A percentile compares a stretch with the other conserved stretches of the same genome.
These are phyloP conservation scores for Linnaemya vulpina DNA, from an alignment of 2,888 invertebrate species.

Conservation along the genomic window DNA sequence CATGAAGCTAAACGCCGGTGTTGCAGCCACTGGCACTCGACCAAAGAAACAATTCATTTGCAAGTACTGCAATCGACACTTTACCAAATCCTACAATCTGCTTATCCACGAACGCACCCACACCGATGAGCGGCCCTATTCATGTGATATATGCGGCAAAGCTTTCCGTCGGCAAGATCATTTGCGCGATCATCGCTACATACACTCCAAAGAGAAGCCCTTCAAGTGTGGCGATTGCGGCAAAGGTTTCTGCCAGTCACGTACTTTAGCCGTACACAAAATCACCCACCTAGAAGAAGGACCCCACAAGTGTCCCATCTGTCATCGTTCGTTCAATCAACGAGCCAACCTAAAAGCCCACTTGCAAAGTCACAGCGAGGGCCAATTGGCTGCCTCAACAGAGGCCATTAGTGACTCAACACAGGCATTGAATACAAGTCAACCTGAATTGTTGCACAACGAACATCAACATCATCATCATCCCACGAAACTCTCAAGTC, in stretches of 20 bases:
- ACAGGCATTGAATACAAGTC: slow-evolving; percentile 74
- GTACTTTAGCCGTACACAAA: slow-evolving; percentile 97
- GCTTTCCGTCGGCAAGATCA: slow-evolving; percentile 98
- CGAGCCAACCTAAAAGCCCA: slow-evolving; percentile 96
- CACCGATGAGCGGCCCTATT: slow-evolving; percentile 97
- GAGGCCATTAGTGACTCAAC: slow-evolving; percentile 64
- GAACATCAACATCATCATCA: background rate
- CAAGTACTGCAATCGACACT: slow-evolving; percentile 98
- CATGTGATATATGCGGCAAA: slow-evolving; percentile 97
- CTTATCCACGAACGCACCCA: slow-evolving; percentile 98
- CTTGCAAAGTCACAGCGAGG: slow-evolving; percentile 88
- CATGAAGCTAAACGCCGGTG: slow-evolving; percentile 84
- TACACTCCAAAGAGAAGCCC: slow-evolving; percentile 99
- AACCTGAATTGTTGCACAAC: slow-evolving; percentile 74
- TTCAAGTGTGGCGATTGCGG: slow-evolving; percentile 98
- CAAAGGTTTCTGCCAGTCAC: slow-evolving; percentile 98
- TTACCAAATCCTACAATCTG: slow-evolving; percentile 98
- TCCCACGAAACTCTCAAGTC: background rate
- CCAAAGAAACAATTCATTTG: slow-evolving; percentile 96
- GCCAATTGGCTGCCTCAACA: slow-evolving; percentile 59
- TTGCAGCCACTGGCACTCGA: slow-evolving; percentile 85
- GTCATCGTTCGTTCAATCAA: slow-evolving; percentile 95
- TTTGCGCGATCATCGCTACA: slow-evolving; percentile 96
- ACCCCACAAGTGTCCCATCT: slow-evolving; percentile 95
- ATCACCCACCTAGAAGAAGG: slow-evolving; percentile 97